Evolutionary conservation across 1,140 invertebrate genomes (phyloP).

Genomic region (Aphis gossypii): DNA sequence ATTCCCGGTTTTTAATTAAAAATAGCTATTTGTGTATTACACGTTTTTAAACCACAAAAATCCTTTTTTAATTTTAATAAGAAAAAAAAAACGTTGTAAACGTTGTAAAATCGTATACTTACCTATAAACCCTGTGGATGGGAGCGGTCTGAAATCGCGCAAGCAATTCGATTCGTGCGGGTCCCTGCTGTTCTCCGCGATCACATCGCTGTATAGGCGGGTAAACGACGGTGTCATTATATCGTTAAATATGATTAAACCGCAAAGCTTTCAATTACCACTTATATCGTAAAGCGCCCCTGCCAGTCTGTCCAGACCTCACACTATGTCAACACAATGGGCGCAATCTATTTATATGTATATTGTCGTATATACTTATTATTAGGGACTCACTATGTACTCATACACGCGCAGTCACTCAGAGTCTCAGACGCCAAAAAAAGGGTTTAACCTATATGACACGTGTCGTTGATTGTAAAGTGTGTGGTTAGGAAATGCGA

Average conservation of each 20-base stretch:
- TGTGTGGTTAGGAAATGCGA: neutral
- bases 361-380: neutral
- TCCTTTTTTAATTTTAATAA: neutral
- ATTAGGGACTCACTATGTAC: neutral
- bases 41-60: neutral
- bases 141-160: neutral
- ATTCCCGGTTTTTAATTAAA: neutral
- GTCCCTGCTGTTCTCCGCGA: neutral
- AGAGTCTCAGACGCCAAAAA: neutral
- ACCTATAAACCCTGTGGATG: neutral
- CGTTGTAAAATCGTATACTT: neutral
- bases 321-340: neutral
- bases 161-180: neutral
- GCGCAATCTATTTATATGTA: neutral
- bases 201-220: neutral
- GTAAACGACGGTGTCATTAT: neutral
- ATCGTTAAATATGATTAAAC: conserved; percentile 14
- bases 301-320: neutral
- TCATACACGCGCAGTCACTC: neutral
- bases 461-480: neutral
- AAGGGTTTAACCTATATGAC: neutral
- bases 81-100: neutral
- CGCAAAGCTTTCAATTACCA: neutral
- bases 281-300: neutral
- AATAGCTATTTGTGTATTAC: neutral